Percentiles rank a stretch among this genome's conserved stretches.
Evolutionary conservation across 2,797 vertebrate species (phyloP).

Genomic region (Syndactyla subalaris): DNA sequence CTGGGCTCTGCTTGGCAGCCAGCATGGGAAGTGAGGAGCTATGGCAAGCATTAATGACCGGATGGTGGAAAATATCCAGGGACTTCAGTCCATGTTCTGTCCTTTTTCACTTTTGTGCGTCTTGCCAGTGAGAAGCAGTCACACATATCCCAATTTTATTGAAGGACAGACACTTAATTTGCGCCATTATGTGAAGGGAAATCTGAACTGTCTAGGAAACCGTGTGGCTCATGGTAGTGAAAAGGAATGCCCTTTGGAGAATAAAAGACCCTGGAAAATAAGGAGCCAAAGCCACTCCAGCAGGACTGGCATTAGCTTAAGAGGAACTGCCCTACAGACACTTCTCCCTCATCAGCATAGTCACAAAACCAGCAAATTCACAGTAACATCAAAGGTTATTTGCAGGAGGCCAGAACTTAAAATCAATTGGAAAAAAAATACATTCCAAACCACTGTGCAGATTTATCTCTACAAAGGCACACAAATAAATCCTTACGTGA

Average conservation of each 20-base stretch:
- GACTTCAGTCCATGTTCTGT: not conserved
- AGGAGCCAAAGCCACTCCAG: not conserved
- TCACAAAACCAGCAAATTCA: not conserved
- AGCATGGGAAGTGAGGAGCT: conserved; percentile 46
- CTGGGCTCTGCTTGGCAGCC: conserved; percentile 45
- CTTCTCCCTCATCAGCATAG: not conserved
- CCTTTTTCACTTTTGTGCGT: not conserved
- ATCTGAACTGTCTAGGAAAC: not conserved
- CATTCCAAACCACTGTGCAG: not conserved
- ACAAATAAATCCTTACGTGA: not conserved
- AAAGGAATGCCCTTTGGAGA: conserved; percentile 3
- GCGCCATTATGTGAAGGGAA: conserved; percentile 9
- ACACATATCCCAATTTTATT: not conserved
- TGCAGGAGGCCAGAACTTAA: not conserved
- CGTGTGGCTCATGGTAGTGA: not conserved
- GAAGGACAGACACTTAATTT: conserved; percentile 24
- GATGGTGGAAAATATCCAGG: conserved; percentile 62
- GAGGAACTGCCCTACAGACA: not conserved
- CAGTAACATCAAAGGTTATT: not conserved
- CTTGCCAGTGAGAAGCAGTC: conserved; percentile 5
- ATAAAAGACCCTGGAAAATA: not conserved
- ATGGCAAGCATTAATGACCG: not conserved
- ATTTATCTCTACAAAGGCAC: not conserved
- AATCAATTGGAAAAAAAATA: not conserved
- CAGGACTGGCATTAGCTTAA: not conserved